phyloP scores from a whole-genome alignment of 2,113 vertebrate species.

The Albula goreensis region DNA sequence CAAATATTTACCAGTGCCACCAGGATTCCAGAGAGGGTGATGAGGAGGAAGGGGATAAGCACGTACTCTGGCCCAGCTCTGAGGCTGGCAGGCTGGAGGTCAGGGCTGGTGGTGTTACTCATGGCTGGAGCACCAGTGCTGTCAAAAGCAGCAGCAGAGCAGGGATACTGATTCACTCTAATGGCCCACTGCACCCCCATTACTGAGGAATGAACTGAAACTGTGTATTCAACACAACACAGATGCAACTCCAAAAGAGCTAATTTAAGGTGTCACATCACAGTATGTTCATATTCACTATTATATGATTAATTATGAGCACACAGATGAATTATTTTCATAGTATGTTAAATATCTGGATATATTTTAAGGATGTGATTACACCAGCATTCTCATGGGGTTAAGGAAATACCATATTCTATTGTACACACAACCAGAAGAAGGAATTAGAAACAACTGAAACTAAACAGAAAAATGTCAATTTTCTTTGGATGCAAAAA shows the following conservation, averaged over 20 bases:
- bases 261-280: background rate
- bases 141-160: background rate
- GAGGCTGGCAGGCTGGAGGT: background rate
- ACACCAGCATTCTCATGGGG: too few species aligned
- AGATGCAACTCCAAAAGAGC: background rate
- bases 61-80: background rate
- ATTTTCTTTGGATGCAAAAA: background rate
- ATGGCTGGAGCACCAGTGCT: background rate
- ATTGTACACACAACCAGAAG: background rate
- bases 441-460: background rate
- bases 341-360: too few species aligned
- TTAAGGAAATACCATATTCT: background rate
- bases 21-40: background rate
- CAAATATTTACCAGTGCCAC: background rate
- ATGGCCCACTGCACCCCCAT: background rate
- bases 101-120: background rate
- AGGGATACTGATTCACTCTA: background rate
- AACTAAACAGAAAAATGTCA: background rate
- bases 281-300: background rate
- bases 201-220: background rate
- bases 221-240: background rate
- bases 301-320: too few species aligned
- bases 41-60: background rate
- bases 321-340: too few species aligned
- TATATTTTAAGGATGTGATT: too few species aligned